Evolutionary conservation across 2,888 invertebrate genomes (phyloP), one percentile per base, ranked within the genome.

Genomic region (Pammene aurita): DNA sequence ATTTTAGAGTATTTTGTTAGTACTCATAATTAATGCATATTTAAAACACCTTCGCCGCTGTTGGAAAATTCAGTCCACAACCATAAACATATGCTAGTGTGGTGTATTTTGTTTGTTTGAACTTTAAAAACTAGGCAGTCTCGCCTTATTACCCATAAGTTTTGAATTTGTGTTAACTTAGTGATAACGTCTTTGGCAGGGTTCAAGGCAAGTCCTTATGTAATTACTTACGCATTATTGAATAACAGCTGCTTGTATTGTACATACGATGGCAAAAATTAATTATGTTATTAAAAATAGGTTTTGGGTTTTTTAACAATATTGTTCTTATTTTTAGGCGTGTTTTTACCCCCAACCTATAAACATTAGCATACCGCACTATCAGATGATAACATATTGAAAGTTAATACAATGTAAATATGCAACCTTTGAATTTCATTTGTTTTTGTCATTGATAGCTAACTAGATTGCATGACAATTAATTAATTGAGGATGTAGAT

Each of bases 161-260:
- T 65, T 68, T 58, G 14, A 58, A 41, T 60, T 65, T 60, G 54
- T 64, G 57, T 60, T 48, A 46, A 65, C 34, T 35, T 69, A 62
- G 58, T 73, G 77, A 77, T 81, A 77, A 75, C 72, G 69, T 75
- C 50, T 68, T 76, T 75, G 71, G 67, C 66, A 72, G 73, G 63
- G 78, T 78, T 75, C 74, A 82, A 80, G 79, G 81, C 81, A 78
- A 82, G 81, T 80, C 74, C 78, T 80, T 82, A 81, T 78, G 77
- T 76, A 78, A 82, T 68, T 61, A 46, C 57, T 71, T 70, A 66
- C 26, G 18, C 44, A 46, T 58, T 57, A 42, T 50, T 10, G n/a
- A 48, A 41, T 54, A 54, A 18, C 44, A 57, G 9, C 26, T 5
- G 38, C 46, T 1, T 18, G 42, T 44, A 11, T 7, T 48, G n/a